Base-by-base conservation (phyloP, 2,113 vertebrate species). In the Ammospiza nelsoni region DNA sequence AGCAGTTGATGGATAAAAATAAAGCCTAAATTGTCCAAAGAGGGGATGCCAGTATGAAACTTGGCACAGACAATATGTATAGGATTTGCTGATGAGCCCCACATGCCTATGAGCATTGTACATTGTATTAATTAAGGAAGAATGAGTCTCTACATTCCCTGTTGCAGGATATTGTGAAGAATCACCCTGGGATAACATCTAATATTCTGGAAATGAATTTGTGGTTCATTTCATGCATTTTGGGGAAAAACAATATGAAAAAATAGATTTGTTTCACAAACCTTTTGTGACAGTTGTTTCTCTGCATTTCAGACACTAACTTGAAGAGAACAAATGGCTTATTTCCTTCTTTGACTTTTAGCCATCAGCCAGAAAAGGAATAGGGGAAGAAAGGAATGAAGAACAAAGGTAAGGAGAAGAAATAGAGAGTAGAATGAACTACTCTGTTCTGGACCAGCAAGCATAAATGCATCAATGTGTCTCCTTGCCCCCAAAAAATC, bases 171-270 rank as follows among this genome's bases (percentile, higher is more conserved):
- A 96, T 83, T 91, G 77, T 57, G 57, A 94, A 96, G 91, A 97
- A 97, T 95, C 89, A 96, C 74, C 93, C 84, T 82, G 94, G 87
- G 96, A 97, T 87, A 94, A 69, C 23, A 76, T 84, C 73, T 84
- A 92, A 94, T 41, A 86, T 63, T 54, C 33, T 86, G 76, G 74
- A 97, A 97, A 97, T 95, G 89, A 95, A 96, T 97, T 90, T 93
- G 48, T 81, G 61, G 35, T 71, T 91, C 80, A 85, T n/a, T 86
- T 78, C 74, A 95, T 72, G 63, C 72, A 67, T 89, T 96, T 93
- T 65, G 33, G 65, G 94, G 63, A 77, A 86, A 95, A 68, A 35
- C 17, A 88, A 62, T 58, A 39, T 13, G 51, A 69, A 89, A 94
- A 83, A 75, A 29, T 28, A 61, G 52, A 57, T 88, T 81, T 93